Base-by-base conservation (phyloP, 2,113 vertebrate species). In the Bufo bufo region DNA sequence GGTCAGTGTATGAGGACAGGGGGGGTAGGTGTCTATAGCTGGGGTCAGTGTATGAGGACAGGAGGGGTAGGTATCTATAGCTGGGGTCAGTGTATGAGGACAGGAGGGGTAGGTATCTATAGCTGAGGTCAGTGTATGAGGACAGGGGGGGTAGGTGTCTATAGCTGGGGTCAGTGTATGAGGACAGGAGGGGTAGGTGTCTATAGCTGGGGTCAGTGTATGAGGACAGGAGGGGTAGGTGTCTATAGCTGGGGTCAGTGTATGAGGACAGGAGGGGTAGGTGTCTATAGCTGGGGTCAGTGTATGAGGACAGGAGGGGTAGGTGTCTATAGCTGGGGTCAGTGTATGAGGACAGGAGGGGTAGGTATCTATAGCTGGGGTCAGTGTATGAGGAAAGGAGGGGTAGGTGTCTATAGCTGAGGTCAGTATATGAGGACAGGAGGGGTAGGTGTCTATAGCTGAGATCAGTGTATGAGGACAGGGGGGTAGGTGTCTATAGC, bases 1-100 rank as follows among this genome's bases (percentile, higher is more conserved):
- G 23, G 98, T 99, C 93, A 20, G 61, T 65, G 61, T 65, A 65
- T 65, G 61, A 19, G 16, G 71, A 13, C 12, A 43, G 71, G 11
- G n/a, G 71, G 0, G n/a, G n/a, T 33, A 58, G 71, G 33, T 33
- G 4, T 14, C 3, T 74, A 74, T 45, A 61, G 59, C 12, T 13
- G 59, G 13, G 59, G 17, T 19, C 17, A 19, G 59, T 61, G 59
- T 33, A 33, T 33, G 33, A 33, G 33, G 33, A 33, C 33, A 33
- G 33, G 33, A 1, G n/a, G 6, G 59, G 59, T 52, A 61, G 59
- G 17, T 61, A 1, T 4, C 59, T 61, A 61, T 61, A 14, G 59
- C 17, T 13, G 59, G 13, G 59, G 17, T 19, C 17, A 19, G 59
- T 61, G 59, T 61, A 61, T 61, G 59, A 16, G 12, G 59, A 19